phyloP scores from a whole-genome alignment of 2,888 invertebrate genomes.

The Netelia fuscicornis region DNA sequence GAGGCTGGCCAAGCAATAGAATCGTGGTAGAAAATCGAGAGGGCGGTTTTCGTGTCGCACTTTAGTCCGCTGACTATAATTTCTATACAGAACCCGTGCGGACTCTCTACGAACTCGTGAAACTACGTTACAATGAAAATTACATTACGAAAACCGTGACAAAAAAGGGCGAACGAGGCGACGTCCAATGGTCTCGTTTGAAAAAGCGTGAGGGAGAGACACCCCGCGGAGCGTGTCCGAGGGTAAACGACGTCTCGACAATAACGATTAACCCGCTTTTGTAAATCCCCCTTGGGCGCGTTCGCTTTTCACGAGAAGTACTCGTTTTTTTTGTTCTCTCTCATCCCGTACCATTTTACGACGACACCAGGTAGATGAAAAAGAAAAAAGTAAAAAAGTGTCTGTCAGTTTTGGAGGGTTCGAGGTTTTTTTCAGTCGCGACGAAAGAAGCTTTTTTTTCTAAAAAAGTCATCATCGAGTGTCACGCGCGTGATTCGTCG shows the following conservation, averaged over 20 bases:
- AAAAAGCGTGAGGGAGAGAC: conserved; percentile 68
- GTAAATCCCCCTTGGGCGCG: conserved; percentile 59
- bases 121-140: conserved; percentile 66
- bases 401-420: conserved; percentile 33
- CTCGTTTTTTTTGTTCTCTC: conserved; percentile 25
- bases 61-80: conserved; percentile 47
- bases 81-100: conserved; percentile 19
- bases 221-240: conserved; percentile 74
- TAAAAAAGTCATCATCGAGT: conserved; percentile 12
- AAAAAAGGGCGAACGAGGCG: conserved; percentile 58
- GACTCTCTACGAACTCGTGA: conserved; percentile 61
- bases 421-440: conserved; percentile 20
- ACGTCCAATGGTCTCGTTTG: conserved; percentile 51
- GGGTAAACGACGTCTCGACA: conserved; percentile 77
- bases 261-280: conserved; percentile 79
- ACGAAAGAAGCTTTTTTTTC: neutral
- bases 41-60: conserved; percentile 53
- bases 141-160: conserved; percentile 53
- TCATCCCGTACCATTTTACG: conserved; percentile 7
- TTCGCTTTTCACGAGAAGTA: neutral
- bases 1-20: conserved; percentile 5
- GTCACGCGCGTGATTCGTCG: neutral
- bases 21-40: conserved; percentile 31
- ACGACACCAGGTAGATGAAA: conserved; percentile 55
- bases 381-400: conserved; percentile 11